Percentiles rank a stretch among this genome's conserved stretches.
These are phyloP conservation scores for Oscheius sp. DNA, from an alignment of 2,888 invertebrate species.

Conservation along the genomic window DNA sequence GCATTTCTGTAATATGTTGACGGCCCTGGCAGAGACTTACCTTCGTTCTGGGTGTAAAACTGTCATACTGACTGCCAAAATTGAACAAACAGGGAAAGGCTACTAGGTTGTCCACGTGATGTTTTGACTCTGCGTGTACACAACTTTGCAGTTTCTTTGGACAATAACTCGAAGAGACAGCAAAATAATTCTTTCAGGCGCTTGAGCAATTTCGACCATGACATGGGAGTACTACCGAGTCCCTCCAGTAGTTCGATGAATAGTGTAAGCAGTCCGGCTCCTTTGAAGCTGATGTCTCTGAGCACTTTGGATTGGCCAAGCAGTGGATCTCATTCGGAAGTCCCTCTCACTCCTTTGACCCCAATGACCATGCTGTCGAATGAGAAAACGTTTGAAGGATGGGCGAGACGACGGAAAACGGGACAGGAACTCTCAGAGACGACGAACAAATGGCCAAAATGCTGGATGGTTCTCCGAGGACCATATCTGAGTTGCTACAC, in stretches of 20 bases:
- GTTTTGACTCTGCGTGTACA: too few species aligned
- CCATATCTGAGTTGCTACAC: conserved; percentile 57
- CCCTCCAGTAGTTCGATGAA: conserved; percentile 58
- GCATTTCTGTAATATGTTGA: too few species aligned
- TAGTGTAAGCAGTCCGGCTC: conserved; percentile 55
- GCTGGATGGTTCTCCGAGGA: conserved; percentile 65
- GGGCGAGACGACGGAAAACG: conserved; percentile 60
- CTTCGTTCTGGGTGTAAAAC: too few species aligned
- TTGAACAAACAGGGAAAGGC: too few species aligned
- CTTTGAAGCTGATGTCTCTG: conserved; percentile 39
- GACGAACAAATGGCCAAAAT: conserved; percentile 68
- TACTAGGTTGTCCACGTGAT: too few species aligned
- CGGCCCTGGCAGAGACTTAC: too few species aligned
- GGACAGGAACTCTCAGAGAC: conserved; percentile 52
- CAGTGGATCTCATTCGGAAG: conserved; percentile 1
- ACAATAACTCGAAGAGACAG: too few species aligned
- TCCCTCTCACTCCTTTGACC: conserved; percentile 35
- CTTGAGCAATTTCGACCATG: conserved; percentile 21
- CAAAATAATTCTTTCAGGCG: conserved; percentile 4
- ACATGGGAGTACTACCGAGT: conserved; percentile 43
- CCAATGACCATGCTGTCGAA: conserved; percentile 34
- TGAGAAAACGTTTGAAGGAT: conserved; percentile 61
- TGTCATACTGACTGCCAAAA: too few species aligned
- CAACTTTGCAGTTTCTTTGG: too few species aligned
- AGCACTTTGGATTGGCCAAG: conserved; percentile 45